Conservation (phyloP, 2,113 vertebrate genomes). For the Vicugna pacos region DNA sequence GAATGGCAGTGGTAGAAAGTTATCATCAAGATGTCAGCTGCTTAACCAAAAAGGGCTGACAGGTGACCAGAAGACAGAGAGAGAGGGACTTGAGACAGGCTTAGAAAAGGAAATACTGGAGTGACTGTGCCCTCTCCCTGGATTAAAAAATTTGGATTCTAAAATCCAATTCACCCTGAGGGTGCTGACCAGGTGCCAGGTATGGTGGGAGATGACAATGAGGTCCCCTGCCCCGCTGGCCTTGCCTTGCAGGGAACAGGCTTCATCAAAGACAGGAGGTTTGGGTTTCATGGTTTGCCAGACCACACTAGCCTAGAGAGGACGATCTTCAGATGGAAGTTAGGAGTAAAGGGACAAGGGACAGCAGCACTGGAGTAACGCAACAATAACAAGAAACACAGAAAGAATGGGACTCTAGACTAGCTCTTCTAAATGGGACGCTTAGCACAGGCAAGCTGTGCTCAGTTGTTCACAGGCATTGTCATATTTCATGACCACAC, state of each 20-base stretch:
- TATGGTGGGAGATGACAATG: not conserved
- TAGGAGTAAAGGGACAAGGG: not conserved
- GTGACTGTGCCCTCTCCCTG: not conserved
- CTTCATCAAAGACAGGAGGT: not conserved
- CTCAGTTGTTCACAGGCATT: not conserved
- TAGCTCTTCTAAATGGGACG: not conserved
- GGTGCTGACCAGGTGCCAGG: not conserved
- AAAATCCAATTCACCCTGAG: not conserved
- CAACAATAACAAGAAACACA: not conserved
- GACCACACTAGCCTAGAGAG: not conserved
- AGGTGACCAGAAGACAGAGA: not conserved
- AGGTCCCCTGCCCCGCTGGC: not conserved
- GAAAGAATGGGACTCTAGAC: not conserved
- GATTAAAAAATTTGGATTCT: not conserved
- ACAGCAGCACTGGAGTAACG: accelerated
- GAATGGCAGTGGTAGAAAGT: not conserved
- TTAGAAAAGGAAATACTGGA: not conserved
- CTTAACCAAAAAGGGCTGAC: not conserved
- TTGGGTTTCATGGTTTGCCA: not conserved
- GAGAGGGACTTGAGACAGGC: not conserved
- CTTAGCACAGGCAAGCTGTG: not conserved
- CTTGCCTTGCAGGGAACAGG: not conserved
- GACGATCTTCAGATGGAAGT: not conserved
- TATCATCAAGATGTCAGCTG: not conserved
- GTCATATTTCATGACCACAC: not conserved